Evolutionary conservation across 1,140 invertebrate genomes (phyloP).

Genomic region (Lepidostoma basale): DNA sequence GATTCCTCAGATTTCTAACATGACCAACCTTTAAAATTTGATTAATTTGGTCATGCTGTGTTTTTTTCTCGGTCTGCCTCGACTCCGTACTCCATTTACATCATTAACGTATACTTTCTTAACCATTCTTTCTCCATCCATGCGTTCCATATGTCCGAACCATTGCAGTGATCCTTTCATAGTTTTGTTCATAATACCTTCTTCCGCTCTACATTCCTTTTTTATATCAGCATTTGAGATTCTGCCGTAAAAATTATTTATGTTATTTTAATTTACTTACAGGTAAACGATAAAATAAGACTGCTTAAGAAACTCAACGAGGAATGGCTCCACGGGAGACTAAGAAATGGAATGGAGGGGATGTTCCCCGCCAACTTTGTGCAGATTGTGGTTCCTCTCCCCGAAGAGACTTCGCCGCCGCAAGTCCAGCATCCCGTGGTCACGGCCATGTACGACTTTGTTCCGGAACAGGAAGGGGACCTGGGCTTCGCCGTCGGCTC

Average conservation of each 20-base stretch:
- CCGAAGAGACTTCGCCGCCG: constrained; percentile 47
- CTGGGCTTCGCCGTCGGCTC: constrained; percentile 64
- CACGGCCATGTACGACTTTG: constrained; percentile 61
- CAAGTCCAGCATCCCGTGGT: constrained; percentile 44
- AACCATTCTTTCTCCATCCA: too few relatives aligned
- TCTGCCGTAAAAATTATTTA: not conserved
- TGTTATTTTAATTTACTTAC: constrained; percentile 43
- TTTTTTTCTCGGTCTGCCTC: too few relatives aligned
- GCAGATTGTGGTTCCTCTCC: constrained; percentile 74
- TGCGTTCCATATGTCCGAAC: too few relatives aligned
- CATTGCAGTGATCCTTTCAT: too few relatives aligned
- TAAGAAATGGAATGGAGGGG: constrained; percentile 68
- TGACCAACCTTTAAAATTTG: too few relatives aligned
- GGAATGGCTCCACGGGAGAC: constrained; percentile 80
- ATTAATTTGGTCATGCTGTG: too few relatives aligned
- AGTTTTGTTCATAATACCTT: too few relatives aligned
- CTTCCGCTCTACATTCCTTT: too few relatives aligned
- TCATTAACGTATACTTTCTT: too few relatives aligned
- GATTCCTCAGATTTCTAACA: too few relatives aligned
- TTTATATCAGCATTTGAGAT: not conserved
- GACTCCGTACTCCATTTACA: too few relatives aligned
- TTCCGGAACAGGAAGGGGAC: constrained; percentile 56
- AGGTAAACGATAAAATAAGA: constrained; percentile 74
- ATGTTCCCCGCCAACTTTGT: constrained; percentile 84
- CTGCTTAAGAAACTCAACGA: constrained; percentile 72